A percentile compares a stretch with the other conserved stretches of the same genome.
These are phyloP conservation scores for Brassicogethes aeneus DNA, from an alignment of 2,888 invertebrate species.

Conservation along the genomic window DNA sequence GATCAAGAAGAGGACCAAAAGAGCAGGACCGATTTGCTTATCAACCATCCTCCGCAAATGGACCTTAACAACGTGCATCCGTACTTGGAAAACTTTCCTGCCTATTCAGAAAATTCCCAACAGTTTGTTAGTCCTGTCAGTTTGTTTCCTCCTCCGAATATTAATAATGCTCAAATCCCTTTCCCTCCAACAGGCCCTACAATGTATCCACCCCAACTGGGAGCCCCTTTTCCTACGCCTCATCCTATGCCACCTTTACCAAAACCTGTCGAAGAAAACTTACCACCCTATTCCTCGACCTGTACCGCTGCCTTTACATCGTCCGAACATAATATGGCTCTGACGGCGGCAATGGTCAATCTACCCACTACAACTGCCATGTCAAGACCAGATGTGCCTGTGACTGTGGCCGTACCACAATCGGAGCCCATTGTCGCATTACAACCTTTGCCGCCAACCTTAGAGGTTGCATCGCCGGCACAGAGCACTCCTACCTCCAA, in stretches of 20 bases:
- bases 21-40: constrained; percentile 30
- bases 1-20: constrained; percentile 33
- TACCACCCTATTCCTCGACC: constrained; percentile 45
- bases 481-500: constrained; percentile 29
- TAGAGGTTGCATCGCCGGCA: constrained; percentile 25
- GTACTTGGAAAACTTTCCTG: constrained; percentile 49
- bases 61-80: constrained; percentile 37
- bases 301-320: constrained; percentile 74
- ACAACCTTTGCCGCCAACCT: constrained; percentile 25
- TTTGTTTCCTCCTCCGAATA: constrained; percentile 51
- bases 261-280: constrained; percentile 47
- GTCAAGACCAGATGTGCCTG: constrained; percentile 5
- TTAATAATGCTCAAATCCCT: constrained; percentile 50
- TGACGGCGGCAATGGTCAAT: constrained; percentile 74
- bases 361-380: constrained; percentile 40
- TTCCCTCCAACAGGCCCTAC: constrained; percentile 59
- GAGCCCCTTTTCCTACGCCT: constrained; percentile 48
- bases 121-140: constrained; percentile 52
- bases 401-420: constrained; percentile 10
- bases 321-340: constrained; percentile 71
- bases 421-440: constrained; percentile 8
- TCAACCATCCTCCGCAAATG: constrained; percentile 32
- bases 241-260: constrained; percentile 46
- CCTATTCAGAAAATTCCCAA: constrained; percentile 43
- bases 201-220: constrained; percentile 52